A percentile compares a stretch with the other conserved stretches of the same genome.
These are phyloP conservation scores for Papilio polyxenes DNA, from an alignment of 1,140 invertebrate species.

Conservation along the genomic window DNA sequence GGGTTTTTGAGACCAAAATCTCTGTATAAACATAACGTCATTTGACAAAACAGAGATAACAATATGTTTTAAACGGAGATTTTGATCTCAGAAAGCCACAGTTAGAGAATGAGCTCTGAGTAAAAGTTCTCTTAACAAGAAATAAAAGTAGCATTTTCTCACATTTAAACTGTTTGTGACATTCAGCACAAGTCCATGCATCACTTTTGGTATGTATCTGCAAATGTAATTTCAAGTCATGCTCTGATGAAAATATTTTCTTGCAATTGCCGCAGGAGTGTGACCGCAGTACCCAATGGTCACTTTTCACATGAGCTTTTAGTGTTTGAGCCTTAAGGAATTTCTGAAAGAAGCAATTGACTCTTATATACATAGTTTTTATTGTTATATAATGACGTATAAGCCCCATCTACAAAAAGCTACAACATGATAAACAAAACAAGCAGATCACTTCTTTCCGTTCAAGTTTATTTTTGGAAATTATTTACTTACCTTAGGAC, in stretches of 20 bases:
- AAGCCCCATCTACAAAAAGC: not conserved
- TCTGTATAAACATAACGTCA: too few species aligned
- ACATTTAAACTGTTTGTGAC: constrained; percentile 65
- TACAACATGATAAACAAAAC: not conserved
- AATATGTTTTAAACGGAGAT: too few species aligned
- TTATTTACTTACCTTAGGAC: constrained; percentile 44
- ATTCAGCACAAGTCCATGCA: constrained; percentile 62
- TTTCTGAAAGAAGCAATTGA: constrained; percentile 51
- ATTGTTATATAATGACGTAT: not conserved
- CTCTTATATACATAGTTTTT: constrained; percentile 8
- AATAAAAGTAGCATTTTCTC: constrained; percentile 33
- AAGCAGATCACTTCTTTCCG: not conserved
- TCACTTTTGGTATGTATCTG: constrained; percentile 56
- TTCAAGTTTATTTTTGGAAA: not conserved
- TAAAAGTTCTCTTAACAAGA: too few species aligned
- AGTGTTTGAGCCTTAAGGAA: constrained; percentile 54
- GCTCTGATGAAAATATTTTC: constrained; percentile 61
- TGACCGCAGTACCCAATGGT: constrained; percentile 42
- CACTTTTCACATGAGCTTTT: constrained; percentile 51
- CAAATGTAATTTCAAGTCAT: constrained; percentile 63
- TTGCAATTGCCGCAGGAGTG: constrained; percentile 59
- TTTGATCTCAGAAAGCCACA: too few species aligned
- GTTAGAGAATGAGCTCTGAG: too few species aligned
- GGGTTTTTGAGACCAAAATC: too few species aligned
- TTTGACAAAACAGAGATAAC: too few species aligned